These are phyloP conservation scores for Anarhynchus alexandrinus DNA, from an alignment of 2,113 vertebrate genomes.

Conservation along the genomic window DNA sequence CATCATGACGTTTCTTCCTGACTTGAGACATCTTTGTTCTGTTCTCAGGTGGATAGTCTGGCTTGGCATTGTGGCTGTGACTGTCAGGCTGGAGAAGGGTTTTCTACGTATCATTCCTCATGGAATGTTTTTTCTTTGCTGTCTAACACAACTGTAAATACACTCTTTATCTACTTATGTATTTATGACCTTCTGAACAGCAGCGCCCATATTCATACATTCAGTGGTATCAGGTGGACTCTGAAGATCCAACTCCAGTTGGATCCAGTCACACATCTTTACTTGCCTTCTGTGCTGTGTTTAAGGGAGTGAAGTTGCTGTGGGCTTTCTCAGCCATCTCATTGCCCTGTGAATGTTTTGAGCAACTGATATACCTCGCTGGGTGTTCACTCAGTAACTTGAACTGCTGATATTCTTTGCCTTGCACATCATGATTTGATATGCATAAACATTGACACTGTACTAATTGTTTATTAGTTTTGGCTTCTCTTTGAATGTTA, in stretches of 20 bases:
- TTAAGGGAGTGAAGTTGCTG: not conserved
- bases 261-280: not conserved
- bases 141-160: not conserved
- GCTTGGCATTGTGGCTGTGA: not conserved
- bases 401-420: slow-evolving; percentile 6
- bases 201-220: not conserved
- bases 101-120: not conserved
- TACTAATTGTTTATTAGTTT: slow-evolving; percentile 63
- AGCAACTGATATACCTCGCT: slow-evolving; percentile 11
- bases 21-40: not conserved
- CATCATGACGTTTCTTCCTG: accelerated
- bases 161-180: accelerated
- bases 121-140: not conserved
- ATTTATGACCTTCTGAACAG: not conserved
- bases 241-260: not conserved
- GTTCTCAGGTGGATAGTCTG: not conserved
- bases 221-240: not conserved
- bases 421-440: slow-evolving; percentile 26
- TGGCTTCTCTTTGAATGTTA: slow-evolving; percentile 47
- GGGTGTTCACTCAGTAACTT: slow-evolving; percentile 45
- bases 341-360: not conserved
- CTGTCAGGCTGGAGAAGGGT: not conserved
- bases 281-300: not conserved
- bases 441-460: slow-evolving; percentile 16
- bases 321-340: not conserved